Conservation (phyloP, 2,113 vertebrate species). For the Saccopteryx leptura region DNA sequence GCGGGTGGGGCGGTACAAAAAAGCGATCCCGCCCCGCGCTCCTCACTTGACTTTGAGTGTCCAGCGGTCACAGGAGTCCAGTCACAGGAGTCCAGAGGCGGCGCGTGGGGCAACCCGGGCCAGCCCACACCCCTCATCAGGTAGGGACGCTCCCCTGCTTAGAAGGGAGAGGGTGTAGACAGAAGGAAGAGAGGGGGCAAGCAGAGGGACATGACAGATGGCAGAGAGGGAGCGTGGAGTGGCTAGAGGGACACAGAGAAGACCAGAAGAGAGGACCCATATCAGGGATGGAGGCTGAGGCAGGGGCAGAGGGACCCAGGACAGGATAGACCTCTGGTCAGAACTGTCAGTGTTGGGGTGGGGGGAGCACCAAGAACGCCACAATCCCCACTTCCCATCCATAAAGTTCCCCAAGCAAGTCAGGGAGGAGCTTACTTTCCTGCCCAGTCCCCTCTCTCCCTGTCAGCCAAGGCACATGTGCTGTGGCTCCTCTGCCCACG, state of each 20-base stretch:
- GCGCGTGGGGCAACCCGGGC: conserved; percentile 67
- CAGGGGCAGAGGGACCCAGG: not conserved
- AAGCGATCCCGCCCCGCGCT: conserved; percentile 67
- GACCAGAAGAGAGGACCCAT: not conserved
- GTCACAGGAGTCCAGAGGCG: conserved; percentile 6
- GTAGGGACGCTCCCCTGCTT: conserved; percentile 64
- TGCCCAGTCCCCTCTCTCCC: not conserved
- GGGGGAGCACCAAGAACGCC: not conserved
- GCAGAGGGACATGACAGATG: not conserved
- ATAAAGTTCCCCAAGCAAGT: not conserved
- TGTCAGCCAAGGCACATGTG: not conserved
- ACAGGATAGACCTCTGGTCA: not conserved
- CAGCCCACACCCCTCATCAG: conserved; percentile 79
- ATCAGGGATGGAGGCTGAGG: not conserved
- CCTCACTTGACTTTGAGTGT: conserved; percentile 62
- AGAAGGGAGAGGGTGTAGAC: not conserved
- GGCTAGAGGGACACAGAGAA: not conserved
- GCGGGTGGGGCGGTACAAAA: conserved; percentile 70
- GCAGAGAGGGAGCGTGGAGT: not conserved
- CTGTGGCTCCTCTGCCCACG: not conserved
- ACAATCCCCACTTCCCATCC: not conserved
- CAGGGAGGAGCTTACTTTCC: not conserved
- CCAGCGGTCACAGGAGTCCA: not conserved
- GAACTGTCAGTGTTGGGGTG: not conserved
- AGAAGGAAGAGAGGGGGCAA: not conserved